Base-by-base conservation (phyloP, 2,888 invertebrate species). In the Apoda limacodes region DNA sequence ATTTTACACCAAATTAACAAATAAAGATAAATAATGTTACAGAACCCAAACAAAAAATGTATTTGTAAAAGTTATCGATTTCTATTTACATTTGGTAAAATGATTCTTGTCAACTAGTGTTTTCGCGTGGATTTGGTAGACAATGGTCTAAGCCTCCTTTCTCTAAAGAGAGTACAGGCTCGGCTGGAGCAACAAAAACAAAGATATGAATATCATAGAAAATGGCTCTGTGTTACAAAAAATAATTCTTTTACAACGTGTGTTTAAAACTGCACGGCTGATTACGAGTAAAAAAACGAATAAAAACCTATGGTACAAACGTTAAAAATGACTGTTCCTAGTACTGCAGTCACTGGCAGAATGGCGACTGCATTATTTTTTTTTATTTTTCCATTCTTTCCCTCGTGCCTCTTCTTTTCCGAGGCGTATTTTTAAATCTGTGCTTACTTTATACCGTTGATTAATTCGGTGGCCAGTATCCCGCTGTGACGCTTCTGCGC, bases 341-440 rank as follows among this genome's bases (percentile, higher is more conserved):
- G 57, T 66, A 53, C 62, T 66, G 53, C 62, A 72, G 72, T 74
- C 76, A 75, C 65, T 55, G 65, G 39, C 75, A 76, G 74, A 71
- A 74, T 72, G 55, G 64, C 55, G 55, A 61, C 60, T n/a, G n/a
- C 55, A 55, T 59, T 60, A 59, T 49, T 46, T 54, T 49, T 68
- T 71, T 72, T 58, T 68, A 68, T 63, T 59, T 52, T 51, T 47
- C 52, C 60, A 55, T 60, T 65, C 61, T 63, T 64, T 61, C 65
- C 60, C 48, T 48, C 52, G 53, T 60, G 56, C 57, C 52, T 61
- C 57, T 59, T 57, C 52, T 60, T 60, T 59, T 54, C 56, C 58
- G 59, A 53, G 17, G 17, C 17, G 52, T 50, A 48, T 62, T 60
- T 66, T 63, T 57, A 55, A 58, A 57, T 55, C 55, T 56, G 60